These are phyloP conservation scores for Thereuonema tuberculata DNA, from an alignment of 1,140 invertebrate genomes.

Conservation along the genomic window DNA sequence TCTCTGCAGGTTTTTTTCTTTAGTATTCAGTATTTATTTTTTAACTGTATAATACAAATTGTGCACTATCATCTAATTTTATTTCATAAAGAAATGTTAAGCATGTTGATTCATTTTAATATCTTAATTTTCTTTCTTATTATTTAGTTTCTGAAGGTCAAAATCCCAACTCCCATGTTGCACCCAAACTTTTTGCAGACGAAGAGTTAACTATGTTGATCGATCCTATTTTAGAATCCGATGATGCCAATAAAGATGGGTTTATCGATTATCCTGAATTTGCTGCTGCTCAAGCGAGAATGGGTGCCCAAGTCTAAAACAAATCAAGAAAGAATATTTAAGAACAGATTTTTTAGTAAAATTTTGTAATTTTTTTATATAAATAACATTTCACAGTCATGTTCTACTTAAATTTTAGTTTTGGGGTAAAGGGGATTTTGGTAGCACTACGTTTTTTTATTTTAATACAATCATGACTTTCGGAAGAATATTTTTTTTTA, in stretches of 20 bases:
- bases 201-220: conserved; percentile 76
- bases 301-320: too few species aligned
- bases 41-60: too few species aligned
- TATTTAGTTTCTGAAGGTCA: conserved; percentile 8
- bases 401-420: background rate
- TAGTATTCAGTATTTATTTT: too few species aligned
- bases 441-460: background rate
- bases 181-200: conserved; percentile 76
- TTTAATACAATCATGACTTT: too few species aligned
- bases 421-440: background rate
- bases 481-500: too few species aligned
- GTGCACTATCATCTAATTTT: too few species aligned
- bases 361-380: background rate
- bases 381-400: background rate
- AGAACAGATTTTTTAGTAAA: background rate
- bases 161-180: conserved; percentile 27
- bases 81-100: too few species aligned
- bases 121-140: too few species aligned
- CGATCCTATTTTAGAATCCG: conserved; percentile 82
- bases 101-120: too few species aligned
- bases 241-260: conserved; percentile 80
- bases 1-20: too few species aligned
- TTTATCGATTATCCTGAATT: conserved; percentile 95
- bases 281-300: conserved; percentile 53
- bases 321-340: too few species aligned